A percentile compares a stretch with the other conserved stretches of the same genome.
Evolutionary conservation across 2,113 vertebrate genomes (phyloP).

Genomic region (Nothoprocta perdicaria): DNA sequence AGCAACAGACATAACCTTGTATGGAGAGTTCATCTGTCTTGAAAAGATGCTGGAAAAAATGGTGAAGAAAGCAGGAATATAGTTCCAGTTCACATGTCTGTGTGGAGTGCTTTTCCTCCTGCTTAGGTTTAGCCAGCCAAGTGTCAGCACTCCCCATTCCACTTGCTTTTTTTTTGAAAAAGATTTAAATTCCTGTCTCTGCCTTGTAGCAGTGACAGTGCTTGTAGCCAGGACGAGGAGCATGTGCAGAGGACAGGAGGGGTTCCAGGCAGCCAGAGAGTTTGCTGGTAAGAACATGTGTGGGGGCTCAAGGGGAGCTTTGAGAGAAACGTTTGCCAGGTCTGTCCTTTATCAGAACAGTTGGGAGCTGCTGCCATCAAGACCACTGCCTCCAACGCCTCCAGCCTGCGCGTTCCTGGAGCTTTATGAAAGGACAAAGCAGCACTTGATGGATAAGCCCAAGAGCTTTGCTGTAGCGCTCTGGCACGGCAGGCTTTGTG

Average conservation of each 20-base stretch:
- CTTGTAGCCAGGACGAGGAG: neutral
- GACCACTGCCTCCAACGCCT: neutral
- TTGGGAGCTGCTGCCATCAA: neutral
- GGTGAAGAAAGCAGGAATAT: neutral
- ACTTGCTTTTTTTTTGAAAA: neutral
- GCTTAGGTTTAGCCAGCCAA: neutral
- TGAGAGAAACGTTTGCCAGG: neutral
- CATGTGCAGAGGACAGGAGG: neutral
- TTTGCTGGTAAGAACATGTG: neutral
- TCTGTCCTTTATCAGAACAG: neutral
- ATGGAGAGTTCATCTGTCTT: neutral
- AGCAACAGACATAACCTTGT: neutral
- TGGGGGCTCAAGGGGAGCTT: neutral
- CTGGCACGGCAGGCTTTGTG: neutral
- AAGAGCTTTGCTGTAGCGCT: neutral
- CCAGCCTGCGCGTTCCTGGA: neutral
- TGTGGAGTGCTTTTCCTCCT: neutral
- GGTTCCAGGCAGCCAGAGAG: neutral
- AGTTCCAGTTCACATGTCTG: neutral
- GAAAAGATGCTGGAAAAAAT: neutral
- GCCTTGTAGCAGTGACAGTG: neutral
- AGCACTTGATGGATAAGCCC: neutral
- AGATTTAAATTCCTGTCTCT: neutral
- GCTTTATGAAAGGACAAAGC: slow-evolving; percentile 1
- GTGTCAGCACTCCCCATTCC: neutral